Evolutionary conservation across 64 coral and sea anemone genomes (phyloP).

Genomic region (Montipora sp.): DNA sequence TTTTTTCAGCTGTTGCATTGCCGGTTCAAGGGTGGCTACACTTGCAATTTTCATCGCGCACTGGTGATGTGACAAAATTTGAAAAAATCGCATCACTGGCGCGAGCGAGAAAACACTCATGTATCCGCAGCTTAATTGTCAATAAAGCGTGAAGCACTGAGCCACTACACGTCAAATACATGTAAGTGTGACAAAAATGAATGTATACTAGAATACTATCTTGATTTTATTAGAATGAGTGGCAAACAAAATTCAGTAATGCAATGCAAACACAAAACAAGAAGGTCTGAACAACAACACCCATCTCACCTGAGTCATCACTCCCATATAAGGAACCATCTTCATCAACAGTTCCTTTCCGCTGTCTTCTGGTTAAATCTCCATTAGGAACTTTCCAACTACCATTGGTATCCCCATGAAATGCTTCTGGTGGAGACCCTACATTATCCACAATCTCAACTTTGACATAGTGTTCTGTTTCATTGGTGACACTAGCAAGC

Average conservation of each 20-base stretch:
- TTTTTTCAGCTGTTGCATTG: too few species aligned
- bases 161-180: too few species aligned
- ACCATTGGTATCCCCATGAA: conserved; percentile 1
- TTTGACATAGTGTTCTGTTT: conserved; percentile 87
- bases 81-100: too few species aligned
- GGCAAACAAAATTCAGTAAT: neutral
- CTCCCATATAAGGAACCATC: conserved; percentile 41
- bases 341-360: conserved; percentile 7
- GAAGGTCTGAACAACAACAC: neutral
- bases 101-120: too few species aligned
- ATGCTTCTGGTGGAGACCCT: conserved; percentile 49
- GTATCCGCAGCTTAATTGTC: too few species aligned
- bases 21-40: too few species aligned
- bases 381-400: conserved; percentile 19
- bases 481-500: conserved; percentile 63
- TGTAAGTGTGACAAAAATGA: too few species aligned
- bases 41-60: too few species aligned
- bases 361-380: neutral
- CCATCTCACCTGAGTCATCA: conserved; percentile 62
- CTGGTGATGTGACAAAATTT: too few species aligned
- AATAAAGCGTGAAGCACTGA: too few species aligned
- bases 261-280: neutral
- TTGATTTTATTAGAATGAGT: neutral
- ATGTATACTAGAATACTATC: too few species aligned
- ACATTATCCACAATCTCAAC: conserved; percentile 79